Conservation (phyloP, 2,888 invertebrate species). For the Caprella mutica region DNA sequence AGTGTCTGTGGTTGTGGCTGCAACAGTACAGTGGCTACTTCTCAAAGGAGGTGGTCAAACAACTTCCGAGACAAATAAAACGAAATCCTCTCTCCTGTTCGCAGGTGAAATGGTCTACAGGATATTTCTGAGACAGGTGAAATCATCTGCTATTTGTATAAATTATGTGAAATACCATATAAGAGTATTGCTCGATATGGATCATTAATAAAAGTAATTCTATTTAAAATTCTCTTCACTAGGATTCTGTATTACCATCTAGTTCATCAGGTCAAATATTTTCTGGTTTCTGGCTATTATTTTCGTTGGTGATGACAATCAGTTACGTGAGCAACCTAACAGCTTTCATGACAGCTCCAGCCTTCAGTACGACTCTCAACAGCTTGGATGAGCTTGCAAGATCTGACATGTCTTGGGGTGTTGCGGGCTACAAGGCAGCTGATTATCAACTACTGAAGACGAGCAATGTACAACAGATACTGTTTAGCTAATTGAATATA, state of each 20-base stretch:
- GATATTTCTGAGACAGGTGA: too few species aligned
- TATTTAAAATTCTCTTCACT: too few species aligned
- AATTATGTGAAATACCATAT: too few species aligned
- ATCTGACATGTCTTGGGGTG: constrained; percentile 23
- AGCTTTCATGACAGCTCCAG: constrained; percentile 27
- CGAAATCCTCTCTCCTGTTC: too few species aligned
- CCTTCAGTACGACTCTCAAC: constrained; percentile 22
- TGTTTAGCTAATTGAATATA: too few species aligned
- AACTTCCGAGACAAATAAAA: not conserved
- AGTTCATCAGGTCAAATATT: constrained; percentile 12
- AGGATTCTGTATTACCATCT: too few species aligned
- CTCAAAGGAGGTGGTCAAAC: not conserved
- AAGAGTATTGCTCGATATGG: too few species aligned
- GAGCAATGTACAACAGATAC: constrained; percentile 23
- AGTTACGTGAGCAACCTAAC: constrained; percentile 23
- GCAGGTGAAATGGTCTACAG: too few species aligned
- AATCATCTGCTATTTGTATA: too few species aligned
- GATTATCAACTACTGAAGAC: constrained; percentile 30
- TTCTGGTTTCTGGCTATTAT: constrained; percentile 20
- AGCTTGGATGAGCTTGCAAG: constrained; percentile 18
- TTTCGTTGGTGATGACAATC: constrained; percentile 14
- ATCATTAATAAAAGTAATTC: too few species aligned
- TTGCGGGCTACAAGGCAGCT: constrained; percentile 21
- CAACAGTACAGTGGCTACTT: constrained; percentile 15
- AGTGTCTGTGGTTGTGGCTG: not conserved